Base-by-base conservation (phyloP, 2,888 invertebrate species). In the Acheta domesticus region DNA sequence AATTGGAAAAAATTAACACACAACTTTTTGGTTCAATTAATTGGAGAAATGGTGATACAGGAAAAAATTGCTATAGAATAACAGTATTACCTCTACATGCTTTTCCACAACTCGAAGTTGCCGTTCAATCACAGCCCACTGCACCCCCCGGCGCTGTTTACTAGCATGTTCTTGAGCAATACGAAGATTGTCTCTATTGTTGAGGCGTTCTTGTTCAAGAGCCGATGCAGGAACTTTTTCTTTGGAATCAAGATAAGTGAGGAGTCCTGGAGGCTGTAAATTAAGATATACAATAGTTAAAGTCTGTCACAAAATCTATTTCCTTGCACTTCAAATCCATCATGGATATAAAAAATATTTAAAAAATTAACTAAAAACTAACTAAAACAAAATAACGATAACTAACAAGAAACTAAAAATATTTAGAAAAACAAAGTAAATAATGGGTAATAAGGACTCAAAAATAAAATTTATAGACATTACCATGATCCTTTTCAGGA, bases 111-210 rank as follows among this genome's bases (percentile, higher is more conserved):
- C 91, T 86, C 92, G 93, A 85, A 92, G 89, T 84, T 92, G 93
- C 75, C 92, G 88, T 85, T 93, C 93, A 12, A 94, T 88, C 16
- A 91, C 91, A 77, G 91, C 89, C 91, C 93, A 92, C 84, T 93
- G 93, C 36, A 92, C 90, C 81, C 92, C 92, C 82, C 91, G 91
- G 83, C 90, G 91, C 82, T 89, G 89, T 85, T 89, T 91, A 83
- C 90, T 91, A 78, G 92, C 91, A 84, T 93, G 91, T 86, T 94
- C 94, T 85, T 94, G 94, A 74, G 98, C 99, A 82, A 98, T 91
- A 88, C 96, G 96, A 83, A 99, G 89, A 89, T 99, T 99, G 88
- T 99, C 98, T 79, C 99, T 89, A 85, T 94, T 92, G 84, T 93
- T 93, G 76, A 93, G 86, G 81, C 91, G 88, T 82, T 94, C 93